Conservation (phyloP, 2,797 vertebrate species). For the Chelmon rostratus region DNA sequence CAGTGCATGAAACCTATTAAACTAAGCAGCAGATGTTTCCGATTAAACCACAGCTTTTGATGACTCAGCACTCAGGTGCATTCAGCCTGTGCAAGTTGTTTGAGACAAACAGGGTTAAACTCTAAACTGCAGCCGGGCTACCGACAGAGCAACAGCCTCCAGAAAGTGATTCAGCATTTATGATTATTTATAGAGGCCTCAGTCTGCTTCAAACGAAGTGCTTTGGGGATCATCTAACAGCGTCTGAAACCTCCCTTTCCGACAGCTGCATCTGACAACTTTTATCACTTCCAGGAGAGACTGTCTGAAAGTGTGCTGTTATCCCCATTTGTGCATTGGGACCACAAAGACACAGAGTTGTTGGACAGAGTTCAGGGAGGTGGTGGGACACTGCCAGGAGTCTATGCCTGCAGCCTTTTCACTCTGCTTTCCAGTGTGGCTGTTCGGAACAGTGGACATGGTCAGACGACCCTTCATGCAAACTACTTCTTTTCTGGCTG, state of each 20-base stretch:
- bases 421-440: not conserved
- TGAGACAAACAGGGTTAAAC: constrained; percentile 4
- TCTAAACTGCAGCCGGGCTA: constrained; percentile 1
- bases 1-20: constrained; percentile 23
- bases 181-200: constrained; percentile 43
- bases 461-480: not conserved
- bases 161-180: constrained; percentile 54
- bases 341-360: not conserved
- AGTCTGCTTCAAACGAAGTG: constrained; percentile 31
- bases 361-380: not conserved
- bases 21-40: constrained; percentile 50
- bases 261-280: constrained; percentile 15
- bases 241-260: constrained; percentile 9
- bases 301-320: not conserved
- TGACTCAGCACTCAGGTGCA: constrained; percentile 15
- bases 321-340: not conserved
- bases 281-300: not conserved
- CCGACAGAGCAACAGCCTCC: constrained; percentile 36
- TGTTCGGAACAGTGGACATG: not conserved
- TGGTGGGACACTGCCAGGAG: not conserved
- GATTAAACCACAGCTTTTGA: constrained; percentile 31
- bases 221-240: constrained; percentile 2
- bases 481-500: not conserved
- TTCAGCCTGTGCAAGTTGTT: not conserved
- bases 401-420: not conserved